Evolutionary conservation across 2,888 invertebrate genomes (phyloP).

Genomic region (Stenoptilia bipunctidactyla): DNA sequence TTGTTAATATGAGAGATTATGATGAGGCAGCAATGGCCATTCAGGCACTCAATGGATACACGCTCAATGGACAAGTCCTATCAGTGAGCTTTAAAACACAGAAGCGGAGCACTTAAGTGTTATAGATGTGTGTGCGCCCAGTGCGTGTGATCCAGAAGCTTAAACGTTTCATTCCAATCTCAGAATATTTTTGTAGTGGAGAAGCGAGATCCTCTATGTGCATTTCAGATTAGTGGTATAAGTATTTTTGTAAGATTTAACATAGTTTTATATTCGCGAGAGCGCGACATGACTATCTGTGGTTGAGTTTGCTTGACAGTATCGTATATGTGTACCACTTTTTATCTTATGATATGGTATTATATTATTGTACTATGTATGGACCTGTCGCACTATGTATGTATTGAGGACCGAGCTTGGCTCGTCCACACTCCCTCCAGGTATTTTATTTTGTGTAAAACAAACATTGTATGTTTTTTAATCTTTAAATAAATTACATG

Average conservation of each 20-base stretch:
- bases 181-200: slow-evolving; percentile 69
- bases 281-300: slow-evolving; percentile 66
- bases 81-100: slow-evolving; percentile 71
- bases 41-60: slow-evolving; percentile 65
- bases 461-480: slow-evolving; percentile 65
- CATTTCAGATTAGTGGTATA: slow-evolving; percentile 68
- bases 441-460: slow-evolving; percentile 70
- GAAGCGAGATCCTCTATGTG: slow-evolving; percentile 66
- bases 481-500: slow-evolving; percentile 70
- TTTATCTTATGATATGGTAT: slow-evolving; percentile 65
- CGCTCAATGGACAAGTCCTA: slow-evolving; percentile 69
- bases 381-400: slow-evolving; percentile 62
- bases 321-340: slow-evolving; percentile 63
- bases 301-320: slow-evolving; percentile 66
- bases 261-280: slow-evolving; percentile 65
- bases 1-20: slow-evolving; percentile 68
- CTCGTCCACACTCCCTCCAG: slow-evolving; percentile 37
- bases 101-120: slow-evolving; percentile 61
- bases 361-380: slow-evolving; percentile 65
- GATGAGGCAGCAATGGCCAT: slow-evolving; percentile 68
- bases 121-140: slow-evolving; percentile 53
- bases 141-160: slow-evolving; percentile 54
- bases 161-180: slow-evolving; percentile 69
- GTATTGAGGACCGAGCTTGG: slow-evolving; percentile 13
- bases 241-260: slow-evolving; percentile 71